Evolutionary conservation across 1,140 invertebrate genomes (phyloP).

Genomic region (Drosophila dunni): DNA sequence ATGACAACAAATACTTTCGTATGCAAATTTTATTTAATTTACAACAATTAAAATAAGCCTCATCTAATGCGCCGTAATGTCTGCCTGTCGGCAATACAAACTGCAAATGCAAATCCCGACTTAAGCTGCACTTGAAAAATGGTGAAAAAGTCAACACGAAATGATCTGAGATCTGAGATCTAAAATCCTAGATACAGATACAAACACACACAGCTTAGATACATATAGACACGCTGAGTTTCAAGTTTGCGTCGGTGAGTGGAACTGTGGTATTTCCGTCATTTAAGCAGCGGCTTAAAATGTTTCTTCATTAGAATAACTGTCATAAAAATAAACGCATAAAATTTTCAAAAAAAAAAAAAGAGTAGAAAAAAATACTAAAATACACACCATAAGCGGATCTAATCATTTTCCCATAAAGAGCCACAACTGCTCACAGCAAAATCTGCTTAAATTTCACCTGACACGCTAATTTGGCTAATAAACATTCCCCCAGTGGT

Average conservation of each 20-base stretch:
- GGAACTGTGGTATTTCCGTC: slow-evolving; percentile 71
- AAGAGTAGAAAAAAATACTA: too few relatives aligned
- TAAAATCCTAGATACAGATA: slow-evolving; percentile 20
- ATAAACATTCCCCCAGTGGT: slow-evolving; percentile 59
- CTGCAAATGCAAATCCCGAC: slow-evolving; percentile 47
- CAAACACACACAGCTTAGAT: slow-evolving; percentile 20
- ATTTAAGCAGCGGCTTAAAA: slow-evolving; percentile 77
- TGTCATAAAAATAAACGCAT: slow-evolving; percentile 83
- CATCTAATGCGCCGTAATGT: slow-evolving; percentile 69
- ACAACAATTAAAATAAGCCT: slow-evolving; percentile 76
- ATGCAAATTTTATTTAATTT: slow-evolving; percentile 69
- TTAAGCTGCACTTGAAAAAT: slow-evolving; percentile 82
- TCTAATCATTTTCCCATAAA: slow-evolving; percentile 83
- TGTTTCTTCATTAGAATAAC: slow-evolving; percentile 83
- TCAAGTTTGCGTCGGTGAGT: slow-evolving; percentile 14
- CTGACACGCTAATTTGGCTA: slow-evolving; percentile 80
- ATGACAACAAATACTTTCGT: slow-evolving; percentile 16
- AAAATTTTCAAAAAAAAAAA: slow-evolving; percentile 57
- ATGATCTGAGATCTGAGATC: slow-evolving; percentile 36
- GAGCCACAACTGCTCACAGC: slow-evolving; percentile 59
- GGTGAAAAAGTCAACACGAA: slow-evolving; percentile 72
- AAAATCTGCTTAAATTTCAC: slow-evolving; percentile 83
- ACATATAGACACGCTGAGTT: slow-evolving; percentile 20
- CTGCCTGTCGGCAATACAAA: slow-evolving; percentile 47
- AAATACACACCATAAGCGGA: slow-evolving; percentile 62